These are phyloP conservation scores for Scopus umbretta DNA, from an alignment of 2,113 vertebrate species.

Conservation along the genomic window DNA sequence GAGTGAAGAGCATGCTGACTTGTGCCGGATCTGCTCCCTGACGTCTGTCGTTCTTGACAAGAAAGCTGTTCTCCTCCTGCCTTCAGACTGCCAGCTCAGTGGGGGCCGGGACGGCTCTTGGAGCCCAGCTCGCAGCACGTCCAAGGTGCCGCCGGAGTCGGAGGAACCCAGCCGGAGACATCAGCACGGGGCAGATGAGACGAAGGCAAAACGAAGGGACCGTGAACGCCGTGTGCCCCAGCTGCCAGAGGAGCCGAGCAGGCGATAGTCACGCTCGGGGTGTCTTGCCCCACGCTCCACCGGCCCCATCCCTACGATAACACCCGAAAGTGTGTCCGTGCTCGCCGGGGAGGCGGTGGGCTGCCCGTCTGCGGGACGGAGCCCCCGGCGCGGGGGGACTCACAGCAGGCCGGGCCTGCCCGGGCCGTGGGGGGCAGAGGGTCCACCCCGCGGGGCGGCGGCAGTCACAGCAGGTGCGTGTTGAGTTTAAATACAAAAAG, in stretches of 20 bases:
- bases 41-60: neutral
- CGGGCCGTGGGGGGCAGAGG: too few species aligned
- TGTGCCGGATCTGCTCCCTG: neutral
- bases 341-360: neutral
- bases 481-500: neutral
- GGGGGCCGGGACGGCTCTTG: neutral
- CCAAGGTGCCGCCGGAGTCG: neutral
- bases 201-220: neutral
- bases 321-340: neutral
- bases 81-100: neutral
- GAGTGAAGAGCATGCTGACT: neutral
- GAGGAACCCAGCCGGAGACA: neutral
- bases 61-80: neutral
- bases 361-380: neutral
- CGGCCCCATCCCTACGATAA: neutral
- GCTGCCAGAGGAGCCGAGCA: neutral
- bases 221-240: neutral
- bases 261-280: neutral
- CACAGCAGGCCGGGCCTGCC: neutral
- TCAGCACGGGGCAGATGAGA: neutral
- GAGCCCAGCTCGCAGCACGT: neutral
- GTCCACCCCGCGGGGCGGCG: too few species aligned
- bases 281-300: neutral
- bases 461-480: neutral
- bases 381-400: neutral